Percentiles rank a stretch among this genome's conserved stretches.
These are phyloP conservation scores for Folsomia candida DNA, from an alignment of 2,888 invertebrate genomes.

Conservation along the genomic window DNA sequence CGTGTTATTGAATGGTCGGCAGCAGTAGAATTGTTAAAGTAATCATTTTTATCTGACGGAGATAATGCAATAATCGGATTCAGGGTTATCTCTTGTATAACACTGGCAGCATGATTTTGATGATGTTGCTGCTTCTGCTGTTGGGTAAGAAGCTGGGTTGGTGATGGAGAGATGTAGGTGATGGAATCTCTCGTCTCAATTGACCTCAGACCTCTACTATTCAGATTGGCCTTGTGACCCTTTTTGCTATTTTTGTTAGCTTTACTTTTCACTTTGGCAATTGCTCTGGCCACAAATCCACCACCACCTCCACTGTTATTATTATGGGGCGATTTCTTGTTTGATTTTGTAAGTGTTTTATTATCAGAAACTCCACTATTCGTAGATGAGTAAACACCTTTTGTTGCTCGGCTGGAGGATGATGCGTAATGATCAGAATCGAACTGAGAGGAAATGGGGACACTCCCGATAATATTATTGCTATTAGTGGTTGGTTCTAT, in stretches of 20 bases:
- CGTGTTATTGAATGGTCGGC: neutral
- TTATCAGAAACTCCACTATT: neutral
- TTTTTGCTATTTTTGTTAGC: conserved; percentile 16
- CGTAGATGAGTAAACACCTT: too few species aligned
- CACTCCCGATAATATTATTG: neutral
- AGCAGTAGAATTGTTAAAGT: neutral
- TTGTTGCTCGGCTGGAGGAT: neutral
- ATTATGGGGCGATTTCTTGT: too few species aligned
- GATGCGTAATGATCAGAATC: neutral
- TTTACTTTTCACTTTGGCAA: conserved; percentile 42
- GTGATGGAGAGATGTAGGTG: conserved; percentile 22
- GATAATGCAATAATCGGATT: conserved; percentile 6
- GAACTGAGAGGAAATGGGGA: conserved; percentile 2
- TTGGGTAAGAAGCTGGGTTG: conserved; percentile 10
- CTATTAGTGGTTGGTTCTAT: too few species aligned
- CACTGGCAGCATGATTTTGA: neutral
- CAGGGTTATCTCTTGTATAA: neutral
- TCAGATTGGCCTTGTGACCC: conserved; percentile 6
- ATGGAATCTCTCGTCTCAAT: conserved; percentile 19
- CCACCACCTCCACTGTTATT: conserved; percentile 7
- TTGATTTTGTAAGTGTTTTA: too few species aligned
- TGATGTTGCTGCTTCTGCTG: neutral
- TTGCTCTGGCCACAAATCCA: conserved; percentile 39
- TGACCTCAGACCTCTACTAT: conserved; percentile 3
- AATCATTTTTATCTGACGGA: neutral